Evolutionary conservation across 2,888 invertebrate species (phyloP), one percentile per base, ranked within the genome.

Genomic region (Osmoderma eremita): DNA sequence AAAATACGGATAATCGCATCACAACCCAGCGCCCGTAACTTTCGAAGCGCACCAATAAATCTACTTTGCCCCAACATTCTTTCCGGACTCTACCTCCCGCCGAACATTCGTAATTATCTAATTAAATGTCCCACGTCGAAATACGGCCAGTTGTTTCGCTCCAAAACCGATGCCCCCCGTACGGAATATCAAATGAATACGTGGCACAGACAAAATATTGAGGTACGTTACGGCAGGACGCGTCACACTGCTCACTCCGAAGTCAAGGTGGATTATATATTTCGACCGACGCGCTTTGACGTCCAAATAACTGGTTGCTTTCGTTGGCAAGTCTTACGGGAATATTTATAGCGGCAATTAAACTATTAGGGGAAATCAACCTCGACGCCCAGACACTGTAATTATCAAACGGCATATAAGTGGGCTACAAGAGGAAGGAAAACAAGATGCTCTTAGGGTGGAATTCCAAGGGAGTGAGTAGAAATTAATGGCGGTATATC

Each of bases 301-400:
- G 36, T 61, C 30, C 42, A 61, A 61, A 61, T 61, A 61, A 61
- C 58, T 45, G 58, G 58, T 61, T 61, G 17, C 58, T 48, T 45
- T 61, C 24, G 58, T 45, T 45, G 58, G 42, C 45, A 45, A 61
- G 36, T 61, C 30, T 30, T 61, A 61, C 10, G 45, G 42, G 30
- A 61, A 61, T 61, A 61, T 61, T 61, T 61, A 61, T 61, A 45
- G 58, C 18, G 15, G 45, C 58, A 61, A 61, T 61, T 61, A 61
- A 61, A 61, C 41, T 12, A 61, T 61, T 61, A 61, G 18, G 41
- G 30, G 45, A 45, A 61, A 45, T 30, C 58, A n/a, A 61, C 45
- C 58, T 61, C 45, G 45, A 61, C 58, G 58, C 58, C 17, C 58
- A 61, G 58, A 61, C 58, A 61, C 58, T 8, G 45, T 61, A 45